Conservation (phyloP, 1,140 invertebrate species). For the Ceratina calcarata region DNA sequence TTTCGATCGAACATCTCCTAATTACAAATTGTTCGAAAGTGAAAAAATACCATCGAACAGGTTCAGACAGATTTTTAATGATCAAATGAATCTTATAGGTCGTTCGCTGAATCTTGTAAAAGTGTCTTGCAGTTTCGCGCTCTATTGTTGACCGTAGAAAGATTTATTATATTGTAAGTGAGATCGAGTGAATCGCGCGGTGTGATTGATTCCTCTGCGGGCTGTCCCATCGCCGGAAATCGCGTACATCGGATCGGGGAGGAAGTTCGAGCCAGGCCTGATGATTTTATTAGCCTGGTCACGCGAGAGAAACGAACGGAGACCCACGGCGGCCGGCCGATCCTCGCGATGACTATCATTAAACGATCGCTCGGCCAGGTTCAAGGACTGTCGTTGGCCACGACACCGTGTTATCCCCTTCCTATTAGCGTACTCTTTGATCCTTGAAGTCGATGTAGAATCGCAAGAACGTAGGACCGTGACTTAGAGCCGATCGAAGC, state of each 20-base stretch:
- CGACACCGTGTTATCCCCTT: constrained; percentile 6
- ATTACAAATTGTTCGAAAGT: not conserved
- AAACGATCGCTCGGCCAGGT: constrained; percentile 34
- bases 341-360: constrained; percentile 39
- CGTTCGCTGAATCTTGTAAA: too few species aligned
- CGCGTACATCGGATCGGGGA: not conserved
- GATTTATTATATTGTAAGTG: not conserved
- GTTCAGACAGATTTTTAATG: not conserved
- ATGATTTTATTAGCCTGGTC: constrained; percentile 20
- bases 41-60: not conserved
- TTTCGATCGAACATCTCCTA: not conserved
- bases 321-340: constrained; percentile 14
- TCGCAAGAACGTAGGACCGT: too few species aligned
- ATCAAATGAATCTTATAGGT: not conserved
- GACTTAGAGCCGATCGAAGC: not conserved
- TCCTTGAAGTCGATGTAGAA: too few species aligned
- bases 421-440: not conserved
- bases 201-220: not conserved
- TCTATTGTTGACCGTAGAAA: not conserved
- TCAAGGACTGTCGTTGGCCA: constrained; percentile 40
- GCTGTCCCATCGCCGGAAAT: not conserved
- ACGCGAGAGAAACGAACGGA: constrained; percentile 4
- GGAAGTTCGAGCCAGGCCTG: not conserved
- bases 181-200: not conserved
- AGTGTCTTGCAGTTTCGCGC: not conserved